These are phyloP conservation scores for Pemphredon lugubris DNA, from an alignment of 2,888 invertebrate species.

Conservation along the genomic window DNA sequence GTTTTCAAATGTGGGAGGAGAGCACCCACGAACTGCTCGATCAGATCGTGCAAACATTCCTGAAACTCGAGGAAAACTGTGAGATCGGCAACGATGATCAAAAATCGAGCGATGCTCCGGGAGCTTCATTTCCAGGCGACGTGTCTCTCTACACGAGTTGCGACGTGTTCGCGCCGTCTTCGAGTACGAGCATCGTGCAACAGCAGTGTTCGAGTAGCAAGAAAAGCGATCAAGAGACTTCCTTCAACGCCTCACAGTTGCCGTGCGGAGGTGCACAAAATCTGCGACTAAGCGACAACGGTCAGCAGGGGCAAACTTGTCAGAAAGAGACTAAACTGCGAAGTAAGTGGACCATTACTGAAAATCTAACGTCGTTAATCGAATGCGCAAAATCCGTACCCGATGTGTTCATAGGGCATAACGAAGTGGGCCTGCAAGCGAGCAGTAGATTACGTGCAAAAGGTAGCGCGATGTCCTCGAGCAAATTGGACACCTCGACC, in stretches of 20 bases:
- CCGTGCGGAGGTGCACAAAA: conserved; percentile 1
- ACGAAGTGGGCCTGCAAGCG: conserved; percentile 42
- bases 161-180: conserved; percentile 63
- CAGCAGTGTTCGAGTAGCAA: conserved; percentile 25
- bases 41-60: conserved; percentile 68
- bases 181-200: conserved; percentile 20
- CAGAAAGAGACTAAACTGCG: conserved; percentile 73
- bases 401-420: conserved; percentile 50
- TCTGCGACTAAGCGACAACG: conserved; percentile 28
- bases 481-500: conserved; percentile 47
- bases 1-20: conserved; percentile 72
- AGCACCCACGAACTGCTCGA: conserved; percentile 69
- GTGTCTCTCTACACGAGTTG: conserved; percentile 72
- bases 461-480: conserved; percentile 30
- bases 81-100: conserved; percentile 38
- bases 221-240: conserved; percentile 4
- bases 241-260: neutral
- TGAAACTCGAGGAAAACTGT: conserved; percentile 65
- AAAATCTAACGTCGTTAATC: conserved; percentile 61
- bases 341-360: conserved; percentile 77
- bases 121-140: conserved; percentile 75
- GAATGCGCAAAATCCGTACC: conserved; percentile 56
- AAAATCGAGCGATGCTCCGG: conserved; percentile 52
- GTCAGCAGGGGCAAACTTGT: conserved; percentile 38
- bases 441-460: conserved; percentile 60